Conservation (phyloP, 2,113 vertebrate genomes). For the Mesitornis unicolor region DNA sequence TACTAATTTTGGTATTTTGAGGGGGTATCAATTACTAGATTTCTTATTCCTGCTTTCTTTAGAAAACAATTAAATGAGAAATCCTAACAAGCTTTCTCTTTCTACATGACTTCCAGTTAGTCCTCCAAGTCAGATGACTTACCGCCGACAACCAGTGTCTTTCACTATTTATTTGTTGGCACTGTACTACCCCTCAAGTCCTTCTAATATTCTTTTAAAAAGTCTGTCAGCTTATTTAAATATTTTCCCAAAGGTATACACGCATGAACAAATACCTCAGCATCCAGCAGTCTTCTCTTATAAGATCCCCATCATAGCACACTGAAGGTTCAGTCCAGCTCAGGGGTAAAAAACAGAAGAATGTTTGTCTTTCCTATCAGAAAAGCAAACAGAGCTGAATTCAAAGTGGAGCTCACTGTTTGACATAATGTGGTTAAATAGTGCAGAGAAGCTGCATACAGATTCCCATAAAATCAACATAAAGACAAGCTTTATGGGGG, state of each 20-base stretch:
- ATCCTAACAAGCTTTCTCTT: not conserved
- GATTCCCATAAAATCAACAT: not conserved
- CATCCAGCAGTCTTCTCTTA: not conserved
- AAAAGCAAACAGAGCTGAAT: not conserved
- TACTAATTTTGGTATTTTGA: not conserved
- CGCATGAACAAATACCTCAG: not conserved
- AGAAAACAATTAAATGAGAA: not conserved
- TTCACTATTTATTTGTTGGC: not conserved
- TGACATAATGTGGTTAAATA: not conserved
- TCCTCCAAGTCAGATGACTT: not conserved
- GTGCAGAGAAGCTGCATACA: not conserved
- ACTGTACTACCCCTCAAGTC: not conserved
- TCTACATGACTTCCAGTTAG: not conserved
- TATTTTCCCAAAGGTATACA: not conserved
- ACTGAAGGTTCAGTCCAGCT: not conserved
- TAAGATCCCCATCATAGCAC: fast-evolving
- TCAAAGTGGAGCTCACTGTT: not conserved
- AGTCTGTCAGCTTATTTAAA: not conserved
- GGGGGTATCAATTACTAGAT: not conserved
- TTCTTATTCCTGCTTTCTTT: not conserved
- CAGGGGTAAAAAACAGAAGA: not conserved
- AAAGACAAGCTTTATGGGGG: not conserved
- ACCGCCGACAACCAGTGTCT: not conserved
- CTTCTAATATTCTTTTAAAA: not conserved
- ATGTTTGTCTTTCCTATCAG: not conserved